phyloP scores from a whole-genome alignment of 1,140 invertebrate genomes.

The Scaptomyza hsui region DNA sequence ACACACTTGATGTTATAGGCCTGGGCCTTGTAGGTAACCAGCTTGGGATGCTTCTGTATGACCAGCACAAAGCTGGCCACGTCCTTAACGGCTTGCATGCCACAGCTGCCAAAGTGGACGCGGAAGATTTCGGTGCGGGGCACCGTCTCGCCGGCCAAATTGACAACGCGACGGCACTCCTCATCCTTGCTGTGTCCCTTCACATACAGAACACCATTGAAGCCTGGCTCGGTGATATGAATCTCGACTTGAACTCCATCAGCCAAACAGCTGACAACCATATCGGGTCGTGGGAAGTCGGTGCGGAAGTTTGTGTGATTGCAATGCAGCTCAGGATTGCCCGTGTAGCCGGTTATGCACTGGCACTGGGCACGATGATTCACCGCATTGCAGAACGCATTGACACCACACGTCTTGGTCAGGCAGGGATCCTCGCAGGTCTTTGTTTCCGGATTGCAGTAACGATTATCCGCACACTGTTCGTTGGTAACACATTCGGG shows the following conservation, averaged over 20 bases:
- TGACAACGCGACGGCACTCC: slow-evolving; percentile 92
- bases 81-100: slow-evolving; percentile 95
- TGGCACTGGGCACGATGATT: slow-evolving; percentile 91
- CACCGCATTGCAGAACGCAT: slow-evolving; percentile 91
- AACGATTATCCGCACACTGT: slow-evolving; percentile 91
- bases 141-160: slow-evolving; percentile 88
- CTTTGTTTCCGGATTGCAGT: slow-evolving; percentile 88
- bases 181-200: slow-evolving; percentile 97
- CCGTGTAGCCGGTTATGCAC: slow-evolving; percentile 92
- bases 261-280: slow-evolving; percentile 94
- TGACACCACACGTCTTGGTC: slow-evolving; percentile 88
- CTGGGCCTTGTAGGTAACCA: slow-evolving; percentile 97
- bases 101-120: slow-evolving; percentile 95
- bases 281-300: slow-evolving; percentile 93
- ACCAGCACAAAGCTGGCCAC: slow-evolving; percentile 96
- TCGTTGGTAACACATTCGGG: slow-evolving; percentile 89
- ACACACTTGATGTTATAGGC: slow-evolving; percentile 98
- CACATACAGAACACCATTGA: slow-evolving; percentile 96
- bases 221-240: slow-evolving; percentile 90
- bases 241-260: slow-evolving; percentile 96
- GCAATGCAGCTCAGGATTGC: slow-evolving; percentile 92
- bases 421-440: slow-evolving; percentile 92
- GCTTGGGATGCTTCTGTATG: slow-evolving; percentile 97
- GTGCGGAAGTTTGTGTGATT: slow-evolving; percentile 87
- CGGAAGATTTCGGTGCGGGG: slow-evolving; percentile 93